Conservation (phyloP, 2,113 vertebrate genomes). For the Tetrao urogallus region DNA sequence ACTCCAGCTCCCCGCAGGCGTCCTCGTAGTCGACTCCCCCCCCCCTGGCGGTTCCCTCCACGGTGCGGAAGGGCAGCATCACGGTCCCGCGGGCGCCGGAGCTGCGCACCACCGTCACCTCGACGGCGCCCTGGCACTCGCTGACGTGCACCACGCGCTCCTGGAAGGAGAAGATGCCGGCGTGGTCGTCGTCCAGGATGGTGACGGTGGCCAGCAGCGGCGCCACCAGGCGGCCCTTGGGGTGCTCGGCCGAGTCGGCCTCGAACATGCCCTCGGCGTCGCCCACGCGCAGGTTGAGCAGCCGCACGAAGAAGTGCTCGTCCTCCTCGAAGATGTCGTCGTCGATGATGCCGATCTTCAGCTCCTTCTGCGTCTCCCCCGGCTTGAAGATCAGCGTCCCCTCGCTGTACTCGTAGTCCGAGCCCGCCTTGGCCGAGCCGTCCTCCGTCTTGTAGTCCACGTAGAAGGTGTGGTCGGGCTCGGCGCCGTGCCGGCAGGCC, state of each 20-base stretch:
- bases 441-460: constrained; percentile 96
- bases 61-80: constrained; percentile 89
- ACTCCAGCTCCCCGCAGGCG: no score
- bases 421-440: constrained; percentile 93
- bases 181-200: constrained; percentile 97
- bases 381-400: constrained; percentile 82
- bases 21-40: constrained; percentile 87
- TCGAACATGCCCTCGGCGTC: constrained; percentile 96
- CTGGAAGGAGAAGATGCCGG: constrained; percentile 94
- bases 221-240: constrained; percentile 86
- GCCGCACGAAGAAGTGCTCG: constrained; percentile 96
- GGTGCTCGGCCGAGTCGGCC: constrained; percentile 82
- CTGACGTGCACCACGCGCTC: constrained; percentile 88
- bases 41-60: constrained; percentile 86
- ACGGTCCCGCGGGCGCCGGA: constrained; percentile 94
- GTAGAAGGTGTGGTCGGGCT: constrained; percentile 92
- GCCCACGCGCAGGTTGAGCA: constrained; percentile 92
- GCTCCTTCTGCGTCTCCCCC: constrained; percentile 80
- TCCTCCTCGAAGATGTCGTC: constrained; percentile 98
- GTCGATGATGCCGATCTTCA: constrained; percentile 93
- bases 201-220: constrained; percentile 92
- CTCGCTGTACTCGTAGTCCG: constrained; percentile 91
- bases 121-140: constrained; percentile 94
- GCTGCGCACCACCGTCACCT: constrained; percentile 90
- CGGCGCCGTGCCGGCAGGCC: constrained; percentile 83